These are phyloP conservation scores for Porites divaricata DNA, from an alignment of 92 coral and sea anemone species.

Conservation along the genomic window DNA sequence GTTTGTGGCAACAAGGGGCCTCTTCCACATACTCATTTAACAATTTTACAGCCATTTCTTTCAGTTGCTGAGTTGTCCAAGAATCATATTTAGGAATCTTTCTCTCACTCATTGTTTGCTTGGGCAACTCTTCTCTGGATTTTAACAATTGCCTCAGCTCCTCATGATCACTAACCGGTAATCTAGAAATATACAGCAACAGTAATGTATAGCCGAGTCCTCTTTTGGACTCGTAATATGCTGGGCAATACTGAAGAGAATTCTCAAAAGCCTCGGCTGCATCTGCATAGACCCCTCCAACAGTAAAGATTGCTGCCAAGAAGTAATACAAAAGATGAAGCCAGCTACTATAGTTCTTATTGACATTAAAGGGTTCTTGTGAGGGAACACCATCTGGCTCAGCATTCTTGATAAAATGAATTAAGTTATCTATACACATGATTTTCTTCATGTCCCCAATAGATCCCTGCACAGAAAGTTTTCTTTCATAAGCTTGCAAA, in stretches of 20 bases:
- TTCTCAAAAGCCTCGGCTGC: conserved; percentile 79
- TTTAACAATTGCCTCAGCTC: background rate
- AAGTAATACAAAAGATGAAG: conserved; percentile 56
- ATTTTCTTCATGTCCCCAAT: conserved; percentile 32
- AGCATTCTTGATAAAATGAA: conserved; percentile 53
- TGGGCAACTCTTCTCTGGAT: background rate
- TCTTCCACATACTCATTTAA: conserved; percentile 60
- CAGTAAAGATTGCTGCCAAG: conserved; percentile 52
- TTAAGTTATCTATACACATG: conserved; percentile 55
- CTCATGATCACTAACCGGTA: background rate
- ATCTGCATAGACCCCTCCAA: conserved; percentile 1
- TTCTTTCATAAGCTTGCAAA: background rate
- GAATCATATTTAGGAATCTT: conserved; percentile 16
- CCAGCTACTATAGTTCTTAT: conserved; percentile 73
- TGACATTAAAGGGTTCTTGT: conserved; percentile 49
- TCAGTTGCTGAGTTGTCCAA: conserved; percentile 15
- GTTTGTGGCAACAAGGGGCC: conserved; percentile 73
- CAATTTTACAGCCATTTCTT: conserved; percentile 24
- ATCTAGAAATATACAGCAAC: background rate
- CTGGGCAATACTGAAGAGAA: conserved; percentile 57
- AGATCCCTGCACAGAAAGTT: background rate
- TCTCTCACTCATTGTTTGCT: background rate
- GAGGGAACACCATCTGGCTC: conserved; percentile 56
- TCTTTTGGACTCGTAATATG: conserved; percentile 60
- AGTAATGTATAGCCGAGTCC: conserved; percentile 57